Base-by-base conservation (phyloP, 2,888 invertebrate species). In the Laspeyria flexula region DNA sequence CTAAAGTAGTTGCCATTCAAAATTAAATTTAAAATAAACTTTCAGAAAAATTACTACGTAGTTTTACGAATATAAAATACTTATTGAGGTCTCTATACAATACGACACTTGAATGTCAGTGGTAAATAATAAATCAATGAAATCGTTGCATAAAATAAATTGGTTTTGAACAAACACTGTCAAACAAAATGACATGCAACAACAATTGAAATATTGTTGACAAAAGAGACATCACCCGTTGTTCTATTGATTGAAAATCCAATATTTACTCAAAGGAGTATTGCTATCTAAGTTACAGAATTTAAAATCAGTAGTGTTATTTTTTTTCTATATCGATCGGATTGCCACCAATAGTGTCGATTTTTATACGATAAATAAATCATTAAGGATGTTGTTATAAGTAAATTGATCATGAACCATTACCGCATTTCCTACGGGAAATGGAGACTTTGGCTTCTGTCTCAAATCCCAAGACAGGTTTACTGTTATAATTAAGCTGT, bases 81-180 rank as follows among this genome's bases (percentile, higher is more conserved):
- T 0, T 13, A 13, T 31, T 13, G 12, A 3, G 11, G 7, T 2
- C 13, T 31, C 9, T 6, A 6, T 31, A 31, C 31, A 31, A 13
- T 31, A 31, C 15, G 13, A 31, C 31, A 31, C 13, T n/a, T 37
- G 35, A 48, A 45, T 34, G 40, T 34, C 44, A 30, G 13, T 18
- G 38, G 31, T 43, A 37, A 49, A 43, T 25, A 41, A 42, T 46
- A 49, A 54, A 55, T 61, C 54, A 52, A 64, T 58, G 52, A 59
- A 59, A 61, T 43, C 33, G 56, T 51, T 65, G 59, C 61, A 67
- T 61, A 59, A 55, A 60, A 61, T 51, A 55, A 61, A 67, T 67
- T 57, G 56, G 51, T 56, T 52, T 35, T 47, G 37, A 44, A 45
- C 43, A 55, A 60, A 56, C 38, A 43, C 1, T 7, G 45, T 41